phyloP scores from a whole-genome alignment of 1,140 invertebrate genomes.

The Phortica variegata region DNA sequence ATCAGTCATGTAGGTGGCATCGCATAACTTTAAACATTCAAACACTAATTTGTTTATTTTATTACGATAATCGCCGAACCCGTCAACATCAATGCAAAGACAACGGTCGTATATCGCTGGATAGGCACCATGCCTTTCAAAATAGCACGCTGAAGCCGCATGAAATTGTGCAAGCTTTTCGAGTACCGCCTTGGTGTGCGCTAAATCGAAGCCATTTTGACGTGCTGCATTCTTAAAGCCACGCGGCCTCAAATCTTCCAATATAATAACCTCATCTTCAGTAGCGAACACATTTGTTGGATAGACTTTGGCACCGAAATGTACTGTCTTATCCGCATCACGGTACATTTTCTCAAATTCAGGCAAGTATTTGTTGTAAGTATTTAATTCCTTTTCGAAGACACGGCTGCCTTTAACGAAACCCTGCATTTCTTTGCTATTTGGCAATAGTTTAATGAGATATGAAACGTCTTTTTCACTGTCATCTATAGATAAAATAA shows the following conservation, averaged over 20 bases:
- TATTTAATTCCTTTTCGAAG: constrained; percentile 36
- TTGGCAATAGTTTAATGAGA: constrained; percentile 36
- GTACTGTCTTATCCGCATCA: constrained; percentile 24
- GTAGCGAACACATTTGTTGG: neutral
- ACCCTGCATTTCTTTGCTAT: constrained; percentile 5
- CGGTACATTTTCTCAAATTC: constrained; percentile 44
- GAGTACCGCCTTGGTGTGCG: constrained; percentile 59
- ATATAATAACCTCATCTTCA: constrained; percentile 44
- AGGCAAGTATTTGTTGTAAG: constrained; percentile 31
- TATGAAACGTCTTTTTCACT: constrained; percentile 19
- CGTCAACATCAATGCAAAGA: constrained; percentile 26
- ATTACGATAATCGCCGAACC: constrained; percentile 28
- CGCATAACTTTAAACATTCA: constrained; percentile 15
- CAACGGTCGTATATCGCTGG: constrained; percentile 21
- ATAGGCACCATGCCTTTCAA: constrained; percentile 27
- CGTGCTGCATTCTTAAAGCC: constrained; percentile 62
- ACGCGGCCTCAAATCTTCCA: constrained; percentile 60
- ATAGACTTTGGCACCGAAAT: constrained; percentile 33
- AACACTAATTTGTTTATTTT: constrained; percentile 18
- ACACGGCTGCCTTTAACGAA: constrained; percentile 35
- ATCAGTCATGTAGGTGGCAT: constrained; percentile 11
- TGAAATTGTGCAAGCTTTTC: constrained; percentile 62
- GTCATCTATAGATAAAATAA: constrained; percentile 21
- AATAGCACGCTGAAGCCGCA: constrained; percentile 58
- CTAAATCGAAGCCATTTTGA: constrained; percentile 59